These are phyloP conservation scores for Philotrypesis tridentata DNA, from an alignment of 1,140 invertebrate species.

Conservation along the genomic window DNA sequence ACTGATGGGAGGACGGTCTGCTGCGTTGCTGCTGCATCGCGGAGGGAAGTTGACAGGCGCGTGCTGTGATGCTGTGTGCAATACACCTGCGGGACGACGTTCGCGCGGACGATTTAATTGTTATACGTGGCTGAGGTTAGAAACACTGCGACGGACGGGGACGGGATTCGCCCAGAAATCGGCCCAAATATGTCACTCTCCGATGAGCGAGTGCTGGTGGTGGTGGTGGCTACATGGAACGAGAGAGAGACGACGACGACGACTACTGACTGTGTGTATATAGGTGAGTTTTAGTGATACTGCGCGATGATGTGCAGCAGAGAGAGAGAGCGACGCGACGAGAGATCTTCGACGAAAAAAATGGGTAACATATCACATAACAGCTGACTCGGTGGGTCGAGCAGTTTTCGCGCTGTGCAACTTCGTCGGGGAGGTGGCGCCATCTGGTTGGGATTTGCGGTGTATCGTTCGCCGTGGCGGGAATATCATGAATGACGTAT, in stretches of 20 bases:
- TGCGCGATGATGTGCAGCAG: not conserved
- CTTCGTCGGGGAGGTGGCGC: not conserved
- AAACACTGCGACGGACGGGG: not conserved
- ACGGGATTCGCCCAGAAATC: conserved; percentile 15
- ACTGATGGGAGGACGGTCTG: not conserved
- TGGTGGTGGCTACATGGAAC: not conserved
- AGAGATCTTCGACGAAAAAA: not conserved
- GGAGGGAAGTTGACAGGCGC: not conserved
- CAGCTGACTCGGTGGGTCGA: not conserved
- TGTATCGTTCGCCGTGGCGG: too few relatives aligned
- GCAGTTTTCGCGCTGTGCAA: not conserved
- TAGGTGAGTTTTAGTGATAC: not conserved
- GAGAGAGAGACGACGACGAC: not conserved
- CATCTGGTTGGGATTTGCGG: not conserved
- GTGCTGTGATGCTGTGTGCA: too few relatives aligned
- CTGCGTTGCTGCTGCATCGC: not conserved
- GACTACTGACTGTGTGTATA: not conserved
- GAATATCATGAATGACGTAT: too few relatives aligned
- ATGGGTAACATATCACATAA: not conserved
- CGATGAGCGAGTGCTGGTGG: not conserved
- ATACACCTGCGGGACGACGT: not conserved
- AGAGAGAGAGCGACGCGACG: not conserved
- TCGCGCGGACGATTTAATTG: not conserved
- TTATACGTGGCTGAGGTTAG: conserved; percentile 24
- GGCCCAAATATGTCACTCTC: conserved; percentile 28